Conservation (phyloP, 2,888 invertebrate species). For the Chirona hameri region DNA sequence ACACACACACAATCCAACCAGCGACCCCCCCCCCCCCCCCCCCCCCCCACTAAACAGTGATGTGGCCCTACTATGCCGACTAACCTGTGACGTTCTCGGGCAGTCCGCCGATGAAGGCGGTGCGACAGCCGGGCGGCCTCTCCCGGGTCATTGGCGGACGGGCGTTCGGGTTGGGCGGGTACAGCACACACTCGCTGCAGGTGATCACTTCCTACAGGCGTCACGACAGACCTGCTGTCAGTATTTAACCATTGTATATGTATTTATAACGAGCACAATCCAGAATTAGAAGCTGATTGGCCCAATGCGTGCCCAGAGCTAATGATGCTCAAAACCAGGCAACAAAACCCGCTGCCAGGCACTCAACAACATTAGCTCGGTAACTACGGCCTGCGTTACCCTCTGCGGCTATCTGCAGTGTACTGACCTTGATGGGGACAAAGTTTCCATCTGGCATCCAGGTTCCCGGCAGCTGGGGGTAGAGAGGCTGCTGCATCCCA, state of each 20-base stretch:
- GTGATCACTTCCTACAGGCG: conserved; percentile 6
- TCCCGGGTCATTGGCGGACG: conserved; percentile 78
- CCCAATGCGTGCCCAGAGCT: too few relatives aligned
- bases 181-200: conserved; percentile 77
- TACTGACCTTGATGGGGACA: not conserved
- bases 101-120: conserved; percentile 89
- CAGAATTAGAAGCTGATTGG: too few relatives aligned
- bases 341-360: not conserved
- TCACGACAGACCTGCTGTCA: not conserved
- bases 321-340: too few relatives aligned
- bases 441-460: conserved; percentile 28
- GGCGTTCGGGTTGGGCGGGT: conserved; percentile 79
- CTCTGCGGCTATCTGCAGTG: too few relatives aligned
- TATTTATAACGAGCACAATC: not conserved
- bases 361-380: not conserved
- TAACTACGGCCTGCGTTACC: not conserved
- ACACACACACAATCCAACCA: too few relatives aligned
- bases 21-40: not conserved
- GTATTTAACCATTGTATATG: not conserved
- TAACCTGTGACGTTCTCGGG: conserved; percentile 63
- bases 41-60: conserved; percentile 52
- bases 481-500: conserved; percentile 10
- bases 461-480: conserved; percentile 10
- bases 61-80: conserved; percentile 43
- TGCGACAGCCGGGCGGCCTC: conserved; percentile 85